Conservation (phyloP, 2,888 invertebrate genomes). For the Flabesymbios commensalis region DNA sequence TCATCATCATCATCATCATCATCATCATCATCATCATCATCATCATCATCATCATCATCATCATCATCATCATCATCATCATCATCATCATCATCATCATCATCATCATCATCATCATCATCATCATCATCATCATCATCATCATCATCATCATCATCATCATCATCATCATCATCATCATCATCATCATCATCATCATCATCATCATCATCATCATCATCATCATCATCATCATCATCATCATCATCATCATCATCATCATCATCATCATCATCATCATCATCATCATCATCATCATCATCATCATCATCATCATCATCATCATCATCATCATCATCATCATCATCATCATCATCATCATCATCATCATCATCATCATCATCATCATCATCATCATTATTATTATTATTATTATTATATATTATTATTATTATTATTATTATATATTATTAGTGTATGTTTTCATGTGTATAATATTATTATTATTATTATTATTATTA, state of each 20-base stretch:
- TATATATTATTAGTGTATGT: background rate
- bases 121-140: conserved; percentile 5
- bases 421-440: too few species aligned
- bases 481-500: too few species aligned
- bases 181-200: background rate
- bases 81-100: conserved; percentile 3
- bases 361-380: conserved; percentile 17
- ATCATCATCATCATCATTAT: conserved; percentile 5
- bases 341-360: conserved; percentile 17
- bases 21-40: conserved; percentile 11
- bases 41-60: conserved; percentile 5
- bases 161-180: background rate
- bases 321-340: conserved; percentile 13
- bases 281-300: conserved; percentile 18
- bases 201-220: background rate
- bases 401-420: too few species aligned
- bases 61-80: conserved; percentile 8
- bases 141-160: conserved; percentile 18
- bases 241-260: background rate
- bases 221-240: background rate
- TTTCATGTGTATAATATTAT: too few species aligned
- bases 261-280: conserved; percentile 4
- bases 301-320: conserved; percentile 10
- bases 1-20: conserved; percentile 16
- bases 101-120: conserved; percentile 1